A percentile compares a stretch with the other conserved stretches of the same genome.
phyloP scores from a whole-genome alignment of 1,140 invertebrate genomes.

The Chymomyza costata region DNA sequence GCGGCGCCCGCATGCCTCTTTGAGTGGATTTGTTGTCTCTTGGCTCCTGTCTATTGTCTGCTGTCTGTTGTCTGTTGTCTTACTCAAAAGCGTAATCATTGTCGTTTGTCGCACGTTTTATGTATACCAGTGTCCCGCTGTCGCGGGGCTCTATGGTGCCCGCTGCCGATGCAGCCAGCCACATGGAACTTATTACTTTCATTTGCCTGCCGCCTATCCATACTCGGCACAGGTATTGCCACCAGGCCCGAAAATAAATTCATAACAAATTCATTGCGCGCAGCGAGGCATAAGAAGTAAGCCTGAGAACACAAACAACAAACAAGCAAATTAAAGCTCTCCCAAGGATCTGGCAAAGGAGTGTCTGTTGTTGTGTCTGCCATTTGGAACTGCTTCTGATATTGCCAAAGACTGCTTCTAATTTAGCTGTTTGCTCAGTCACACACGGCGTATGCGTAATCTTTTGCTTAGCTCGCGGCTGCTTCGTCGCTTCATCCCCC shows the following conservation, averaged over 20 bases:
- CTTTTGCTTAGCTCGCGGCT: slow-evolving; percentile 34
- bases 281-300: slow-evolving; percentile 62
- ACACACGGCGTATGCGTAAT: slow-evolving; percentile 60
- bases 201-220: slow-evolving; percentile 41
- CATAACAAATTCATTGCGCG: slow-evolving; percentile 72
- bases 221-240: background rate
- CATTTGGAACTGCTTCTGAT: slow-evolving; percentile 13
- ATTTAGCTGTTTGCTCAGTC: slow-evolving; percentile 51
- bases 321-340: slow-evolving; percentile 5
- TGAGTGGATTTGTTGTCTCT: too few relatives aligned
- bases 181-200: slow-evolving; percentile 72
- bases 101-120: slow-evolving; percentile 70
- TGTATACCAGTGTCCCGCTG: too few relatives aligned
- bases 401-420: too few relatives aligned
- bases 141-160: background rate
- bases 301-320: slow-evolving; percentile 4
- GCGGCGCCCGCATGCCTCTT: background rate
- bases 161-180: slow-evolving; percentile 39
- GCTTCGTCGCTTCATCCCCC: slow-evolving; percentile 16
- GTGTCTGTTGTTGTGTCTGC: background rate
- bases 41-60: background rate
- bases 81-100: slow-evolving; percentile 62
- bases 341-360: too few relatives aligned
- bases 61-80: slow-evolving; percentile 46
- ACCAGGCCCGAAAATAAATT: slow-evolving; percentile 54